Evolutionary conservation across 2,113 vertebrate genomes (phyloP).

Genomic region (Monopterus albus): DNA sequence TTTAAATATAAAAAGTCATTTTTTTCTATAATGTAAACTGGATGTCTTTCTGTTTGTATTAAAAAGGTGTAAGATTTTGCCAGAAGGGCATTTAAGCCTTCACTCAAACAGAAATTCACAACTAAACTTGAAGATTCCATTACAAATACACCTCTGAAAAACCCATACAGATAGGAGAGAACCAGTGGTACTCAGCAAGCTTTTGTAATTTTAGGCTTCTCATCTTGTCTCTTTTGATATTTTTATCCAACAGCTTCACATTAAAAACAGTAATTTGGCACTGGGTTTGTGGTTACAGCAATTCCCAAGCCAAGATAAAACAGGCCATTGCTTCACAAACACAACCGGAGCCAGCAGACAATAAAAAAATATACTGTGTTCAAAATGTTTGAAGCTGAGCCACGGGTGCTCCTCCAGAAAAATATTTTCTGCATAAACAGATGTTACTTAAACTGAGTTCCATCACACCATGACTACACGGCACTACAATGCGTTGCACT

Average conservation of each 20-base stretch:
- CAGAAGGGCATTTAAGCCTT: background rate
- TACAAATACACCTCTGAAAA: slow-evolving; percentile 19
- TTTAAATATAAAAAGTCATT: background rate
- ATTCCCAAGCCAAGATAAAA: slow-evolving; percentile 55
- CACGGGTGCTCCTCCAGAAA: slow-evolving; percentile 29
- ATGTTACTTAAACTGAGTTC: slow-evolving; percentile 51
- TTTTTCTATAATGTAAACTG: background rate
- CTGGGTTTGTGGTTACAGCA: slow-evolving; percentile 39
- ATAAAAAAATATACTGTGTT: slow-evolving; percentile 35
- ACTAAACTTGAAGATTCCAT: slow-evolving; percentile 2
- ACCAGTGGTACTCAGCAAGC: slow-evolving; percentile 18
- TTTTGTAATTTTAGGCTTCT: slow-evolving; percentile 28
- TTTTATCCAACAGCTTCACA: slow-evolving; percentile 39
- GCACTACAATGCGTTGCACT: background rate
- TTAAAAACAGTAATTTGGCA: slow-evolving; percentile 54
- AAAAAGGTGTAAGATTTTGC: background rate
- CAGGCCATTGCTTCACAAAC: slow-evolving; percentile 48
- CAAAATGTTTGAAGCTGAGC: slow-evolving; percentile 50
- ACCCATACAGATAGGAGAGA: slow-evolving; percentile 7
- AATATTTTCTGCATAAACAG: slow-evolving; percentile 49
- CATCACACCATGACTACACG: slow-evolving; percentile 17
- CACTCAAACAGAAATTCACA: slow-evolving; percentile 16
- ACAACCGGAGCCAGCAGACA: slow-evolving; percentile 39
- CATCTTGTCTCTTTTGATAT: slow-evolving; percentile 50
- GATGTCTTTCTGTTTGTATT: background rate